These are phyloP conservation scores for Goniozus legneri DNA, from an alignment of 1,140 invertebrate genomes.

Conservation along the genomic window DNA sequence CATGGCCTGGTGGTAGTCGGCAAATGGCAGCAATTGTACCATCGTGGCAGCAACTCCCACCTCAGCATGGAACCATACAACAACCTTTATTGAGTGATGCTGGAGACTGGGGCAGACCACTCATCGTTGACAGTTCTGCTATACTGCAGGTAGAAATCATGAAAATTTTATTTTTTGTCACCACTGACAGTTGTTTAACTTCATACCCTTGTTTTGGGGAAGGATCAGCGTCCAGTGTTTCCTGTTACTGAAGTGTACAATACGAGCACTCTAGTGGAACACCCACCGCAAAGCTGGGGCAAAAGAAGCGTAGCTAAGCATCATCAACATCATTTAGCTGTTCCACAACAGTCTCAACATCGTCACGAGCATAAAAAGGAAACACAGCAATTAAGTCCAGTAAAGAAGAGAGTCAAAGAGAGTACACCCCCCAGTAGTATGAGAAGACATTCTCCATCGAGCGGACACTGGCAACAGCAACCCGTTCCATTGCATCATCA, in stretches of 20 bases:
- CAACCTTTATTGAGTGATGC: conserved; percentile 66
- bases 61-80: conserved; percentile 71
- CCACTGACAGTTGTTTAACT: conserved; percentile 16
- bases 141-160: conserved; percentile 60
- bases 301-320: conserved; percentile 57
- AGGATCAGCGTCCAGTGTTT: conserved; percentile 65
- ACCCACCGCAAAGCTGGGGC: conserved; percentile 50
- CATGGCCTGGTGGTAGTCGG: conserved; percentile 72
- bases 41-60: conserved; percentile 79
- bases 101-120: conserved; percentile 72
- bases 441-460: conserved; percentile 49
- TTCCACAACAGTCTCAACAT: conserved; percentile 52
- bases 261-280: conserved; percentile 58
- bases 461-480: conserved; percentile 49
- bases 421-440: conserved; percentile 76
- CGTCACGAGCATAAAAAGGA: conserved; percentile 74
- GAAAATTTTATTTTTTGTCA: neutral
- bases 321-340: conserved; percentile 56
- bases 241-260: conserved; percentile 64
- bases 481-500: conserved; percentile 39
- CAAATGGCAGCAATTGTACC: conserved; percentile 83
- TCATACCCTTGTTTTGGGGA: conserved; percentile 42
- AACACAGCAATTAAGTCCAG: conserved; percentile 87
- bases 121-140: conserved; percentile 76
- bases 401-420: conserved; percentile 97